A percentile compares a stretch with the other conserved stretches of the same genome.
These are phyloP conservation scores for Synanthedon tipuliformis DNA, from an alignment of 2,888 invertebrate genomes.

Conservation along the genomic window DNA sequence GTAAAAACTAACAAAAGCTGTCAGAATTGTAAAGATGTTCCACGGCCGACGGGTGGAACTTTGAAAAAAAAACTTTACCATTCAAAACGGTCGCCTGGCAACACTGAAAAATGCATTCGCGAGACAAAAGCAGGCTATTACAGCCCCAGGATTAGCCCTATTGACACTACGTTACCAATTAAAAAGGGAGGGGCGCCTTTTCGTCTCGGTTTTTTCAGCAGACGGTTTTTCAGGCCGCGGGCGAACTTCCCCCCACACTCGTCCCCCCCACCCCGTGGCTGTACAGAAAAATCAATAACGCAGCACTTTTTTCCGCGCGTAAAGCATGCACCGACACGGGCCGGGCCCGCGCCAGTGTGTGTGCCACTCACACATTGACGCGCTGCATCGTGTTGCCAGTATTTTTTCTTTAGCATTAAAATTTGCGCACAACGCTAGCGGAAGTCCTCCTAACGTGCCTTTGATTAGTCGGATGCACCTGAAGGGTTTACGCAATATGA, in stretches of 20 bases:
- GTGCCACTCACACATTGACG: constrained; percentile 31
- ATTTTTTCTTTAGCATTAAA: constrained; percentile 56
- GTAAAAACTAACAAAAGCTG: neutral
- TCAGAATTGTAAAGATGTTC: neutral
- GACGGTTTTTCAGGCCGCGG: constrained; percentile 70
- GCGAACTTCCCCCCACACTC: constrained; percentile 28
- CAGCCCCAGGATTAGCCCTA: constrained; percentile 65
- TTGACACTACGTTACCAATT: constrained; percentile 71
- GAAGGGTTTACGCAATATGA: constrained; percentile 33
- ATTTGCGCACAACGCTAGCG: constrained; percentile 35
- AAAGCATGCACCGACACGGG: constrained; percentile 68
- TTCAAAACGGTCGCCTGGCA: constrained; percentile 38
- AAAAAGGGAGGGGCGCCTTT: constrained; percentile 69
- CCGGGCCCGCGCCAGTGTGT: constrained; percentile 32
- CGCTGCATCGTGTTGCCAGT: constrained; percentile 44
- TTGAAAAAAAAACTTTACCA: constrained; percentile 5
- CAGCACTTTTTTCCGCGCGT: constrained; percentile 72
- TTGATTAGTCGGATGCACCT: constrained; percentile 50
- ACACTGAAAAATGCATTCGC: constrained; percentile 61
- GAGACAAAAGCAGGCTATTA: constrained; percentile 66
- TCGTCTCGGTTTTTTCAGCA: constrained; percentile 70
- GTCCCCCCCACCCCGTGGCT: constrained; percentile 41
- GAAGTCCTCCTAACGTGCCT: constrained; percentile 20
- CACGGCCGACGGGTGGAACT: neutral
- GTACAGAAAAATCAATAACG: constrained; percentile 72